Evolutionary conservation across 2,888 invertebrate genomes (phyloP), one percentile per base, ranked within the genome.

Genomic region (Rhingia campestris): DNA sequence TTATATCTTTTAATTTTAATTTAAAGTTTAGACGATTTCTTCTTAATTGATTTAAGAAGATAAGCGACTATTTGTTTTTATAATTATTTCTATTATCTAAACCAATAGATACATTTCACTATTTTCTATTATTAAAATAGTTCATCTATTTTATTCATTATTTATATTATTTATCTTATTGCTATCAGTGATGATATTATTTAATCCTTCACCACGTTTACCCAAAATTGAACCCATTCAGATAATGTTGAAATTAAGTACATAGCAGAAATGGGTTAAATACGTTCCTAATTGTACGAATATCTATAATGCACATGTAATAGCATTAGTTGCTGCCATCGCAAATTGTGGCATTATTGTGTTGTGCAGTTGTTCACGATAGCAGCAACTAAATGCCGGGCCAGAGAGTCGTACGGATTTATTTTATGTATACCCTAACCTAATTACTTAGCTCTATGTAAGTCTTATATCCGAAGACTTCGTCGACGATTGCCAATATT

Each of bases 401-500:
- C 22, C 2, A 22, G n/a, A 63, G 39, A 63, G 63, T 66, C 14
- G 33, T 43, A 49, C 35, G 64, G 45, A 69, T 64, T 75, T 69
- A 75, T 58, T 75, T 51, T 69, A 80, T 47, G 51, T 22, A 22
- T 22, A 22, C 22, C 70, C 54, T 77, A 69, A 66, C 45, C 45
- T 77, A 72, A 67, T 72, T 79, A 58, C 39, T 33, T 45, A 63
- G 22, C 33, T 73, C 72, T 63, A 56, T 10, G n/a, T 37, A 32
- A 53, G 30, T 72, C 49, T 84, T 85, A 86, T 74, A 89, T 86
- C 61, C 86, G 88, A 77, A 90, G 87, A 88, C 79, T 91, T 86
- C 91, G 89, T 74, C 90, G 88, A 81, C 89, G 89, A 63, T 88
- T 88, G 72, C 91, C 91, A 81, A 92, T 87, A 74, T 91, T 91